Conservation (phyloP, 1,140 invertebrate genomes). For the Protaetia brevitarsis region DNA sequence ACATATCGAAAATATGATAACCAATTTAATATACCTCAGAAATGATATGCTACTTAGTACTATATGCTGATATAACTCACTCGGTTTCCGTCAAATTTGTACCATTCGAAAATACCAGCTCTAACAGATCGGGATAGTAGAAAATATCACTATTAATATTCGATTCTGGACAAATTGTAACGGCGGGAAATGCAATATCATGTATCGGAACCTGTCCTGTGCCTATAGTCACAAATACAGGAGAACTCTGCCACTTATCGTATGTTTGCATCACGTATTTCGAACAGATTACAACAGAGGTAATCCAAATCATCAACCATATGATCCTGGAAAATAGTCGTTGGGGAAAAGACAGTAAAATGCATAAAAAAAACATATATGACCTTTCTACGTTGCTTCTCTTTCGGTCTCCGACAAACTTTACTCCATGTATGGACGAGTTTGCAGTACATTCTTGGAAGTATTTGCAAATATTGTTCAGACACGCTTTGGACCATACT, state of each 20-base stretch:
- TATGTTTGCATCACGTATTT: not conserved
- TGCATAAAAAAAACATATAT: not conserved
- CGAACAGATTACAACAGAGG: not conserved
- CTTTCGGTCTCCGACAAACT: not conserved
- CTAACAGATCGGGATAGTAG: constrained; percentile 30
- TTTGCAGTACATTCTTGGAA: too few relatives aligned
- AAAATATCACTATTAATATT: not conserved
- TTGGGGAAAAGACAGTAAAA: too few relatives aligned
- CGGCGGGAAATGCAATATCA: not conserved
- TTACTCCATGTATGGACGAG: too few relatives aligned
- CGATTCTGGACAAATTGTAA: constrained; percentile 21
- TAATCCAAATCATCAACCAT: not conserved
- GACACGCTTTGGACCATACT: too few relatives aligned
- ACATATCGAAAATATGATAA: too few relatives aligned
- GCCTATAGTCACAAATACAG: not conserved
- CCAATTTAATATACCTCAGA: too few relatives aligned
- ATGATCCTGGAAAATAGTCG: not conserved
- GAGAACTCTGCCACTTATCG: not conserved
- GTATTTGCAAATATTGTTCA: too few relatives aligned
- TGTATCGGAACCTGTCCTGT: not conserved
- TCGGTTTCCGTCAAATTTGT: not conserved
- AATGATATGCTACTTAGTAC: too few relatives aligned
- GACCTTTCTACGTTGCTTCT: not conserved
- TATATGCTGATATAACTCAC: too few relatives aligned
- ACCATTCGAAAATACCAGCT: not conserved